phyloP scores from a whole-genome alignment of 2,888 invertebrate genomes.

The Tholera decimalis region DNA sequence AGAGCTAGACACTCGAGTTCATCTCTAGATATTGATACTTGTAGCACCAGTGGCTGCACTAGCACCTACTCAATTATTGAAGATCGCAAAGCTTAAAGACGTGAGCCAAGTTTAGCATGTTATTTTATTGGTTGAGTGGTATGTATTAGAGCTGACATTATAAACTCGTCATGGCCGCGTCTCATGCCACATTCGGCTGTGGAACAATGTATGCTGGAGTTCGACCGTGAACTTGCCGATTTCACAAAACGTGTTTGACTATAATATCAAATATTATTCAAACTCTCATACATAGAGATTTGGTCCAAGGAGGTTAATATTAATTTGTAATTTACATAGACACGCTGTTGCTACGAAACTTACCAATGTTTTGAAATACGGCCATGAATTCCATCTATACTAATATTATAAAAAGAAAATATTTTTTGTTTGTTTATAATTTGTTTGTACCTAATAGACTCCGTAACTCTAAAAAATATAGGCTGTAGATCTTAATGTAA shows the following conservation, averaged over 20 bases:
- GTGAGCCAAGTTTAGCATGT: not conserved
- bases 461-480: too few species aligned
- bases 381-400: conserved; percentile 24
- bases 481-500: too few species aligned
- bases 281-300: conserved; percentile 26
- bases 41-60: not conserved
- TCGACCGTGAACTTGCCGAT: conserved; percentile 61
- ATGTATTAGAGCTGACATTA: not conserved
- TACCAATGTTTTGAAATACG: conserved; percentile 21
- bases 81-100: not conserved
- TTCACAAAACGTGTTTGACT: conserved; percentile 52
- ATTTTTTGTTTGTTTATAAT: too few species aligned
- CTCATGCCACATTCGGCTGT: conserved; percentile 12
- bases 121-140: not conserved
- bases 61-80: not conserved
- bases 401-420: too few species aligned
- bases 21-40: not conserved
- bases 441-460: too few species aligned
- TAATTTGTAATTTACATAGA: conserved; percentile 50
- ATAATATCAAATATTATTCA: conserved; percentile 41
- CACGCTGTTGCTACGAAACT: conserved; percentile 47
- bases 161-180: not conserved
- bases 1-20: not conserved
- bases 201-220: conserved; percentile 38
- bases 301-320: conserved; percentile 47